A percentile compares a stretch with the other conserved stretches of the same genome.
These are phyloP conservation scores for Ceryle rudis DNA, from an alignment of 2,797 vertebrate genomes.

Conservation along the genomic window DNA sequence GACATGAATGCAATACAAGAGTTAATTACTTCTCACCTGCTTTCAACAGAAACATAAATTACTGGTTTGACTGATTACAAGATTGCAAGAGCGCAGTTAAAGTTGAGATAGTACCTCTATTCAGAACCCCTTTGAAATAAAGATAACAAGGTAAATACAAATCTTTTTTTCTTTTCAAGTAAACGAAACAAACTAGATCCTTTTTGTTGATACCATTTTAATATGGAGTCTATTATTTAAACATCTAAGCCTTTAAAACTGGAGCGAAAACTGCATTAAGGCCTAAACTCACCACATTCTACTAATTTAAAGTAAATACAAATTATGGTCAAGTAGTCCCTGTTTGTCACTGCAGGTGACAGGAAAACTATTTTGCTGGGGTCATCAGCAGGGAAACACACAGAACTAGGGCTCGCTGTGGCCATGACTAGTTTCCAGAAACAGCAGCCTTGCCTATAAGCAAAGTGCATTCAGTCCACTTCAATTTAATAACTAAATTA, in stretches of 20 bases:
- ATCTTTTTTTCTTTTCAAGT: background rate
- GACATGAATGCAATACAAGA: background rate
- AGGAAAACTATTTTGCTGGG: background rate
- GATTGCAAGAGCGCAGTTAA: background rate
- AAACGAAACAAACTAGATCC: background rate
- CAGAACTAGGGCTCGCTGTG: background rate
- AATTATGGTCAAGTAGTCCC: background rate
- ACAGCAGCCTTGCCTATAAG: background rate
- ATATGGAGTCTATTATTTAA: background rate
- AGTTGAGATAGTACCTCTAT: background rate
- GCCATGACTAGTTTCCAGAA: background rate
- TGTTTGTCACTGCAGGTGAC: background rate
- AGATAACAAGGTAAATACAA: background rate
- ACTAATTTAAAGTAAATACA: background rate
- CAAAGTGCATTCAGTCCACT: background rate
- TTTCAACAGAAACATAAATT: conserved; percentile 13
- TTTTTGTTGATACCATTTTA: background rate
- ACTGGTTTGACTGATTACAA: background rate
- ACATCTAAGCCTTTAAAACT: background rate
- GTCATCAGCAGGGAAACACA: background rate
- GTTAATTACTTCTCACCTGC: background rate
- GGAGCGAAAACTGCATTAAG: background rate
- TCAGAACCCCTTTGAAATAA: background rate
- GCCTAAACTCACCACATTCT: background rate
- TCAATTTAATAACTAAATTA: background rate